Evolutionary conservation across 2,113 vertebrate genomes (phyloP).

Genomic region (Sclerurus mexicanus): DNA sequence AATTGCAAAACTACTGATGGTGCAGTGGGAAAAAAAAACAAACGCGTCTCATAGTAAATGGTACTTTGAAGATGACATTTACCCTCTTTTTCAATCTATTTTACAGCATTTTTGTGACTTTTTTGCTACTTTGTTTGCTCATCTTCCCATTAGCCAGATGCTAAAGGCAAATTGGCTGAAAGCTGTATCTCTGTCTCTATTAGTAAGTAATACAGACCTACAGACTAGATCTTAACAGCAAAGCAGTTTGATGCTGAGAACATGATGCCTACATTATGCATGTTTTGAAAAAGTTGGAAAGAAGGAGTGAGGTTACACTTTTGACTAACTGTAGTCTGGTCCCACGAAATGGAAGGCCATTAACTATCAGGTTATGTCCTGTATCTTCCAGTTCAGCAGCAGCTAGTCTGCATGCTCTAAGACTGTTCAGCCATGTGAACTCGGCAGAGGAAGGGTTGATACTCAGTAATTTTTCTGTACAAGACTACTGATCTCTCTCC

Average conservation of each 20-base stretch:
- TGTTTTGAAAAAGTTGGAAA: not conserved
- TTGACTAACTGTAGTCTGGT: not conserved
- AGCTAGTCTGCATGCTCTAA: not conserved
- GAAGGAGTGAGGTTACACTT: not conserved
- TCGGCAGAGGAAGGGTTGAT: not conserved
- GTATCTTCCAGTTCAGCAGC: not conserved
- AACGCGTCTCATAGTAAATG: not conserved
- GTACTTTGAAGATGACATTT: not conserved
- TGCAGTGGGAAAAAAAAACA: not conserved
- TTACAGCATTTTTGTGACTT: conserved; percentile 23
- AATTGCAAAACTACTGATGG: not conserved
- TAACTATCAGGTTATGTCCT: not conserved
- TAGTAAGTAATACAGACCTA: not conserved
- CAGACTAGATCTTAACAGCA: not conserved
- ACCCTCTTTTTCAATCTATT: conserved; percentile 18
- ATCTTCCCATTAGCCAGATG: conserved; percentile 32
- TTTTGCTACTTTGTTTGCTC: not conserved
- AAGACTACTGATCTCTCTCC: not conserved
- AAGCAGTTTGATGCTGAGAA: not conserved
- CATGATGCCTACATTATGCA: not conserved
- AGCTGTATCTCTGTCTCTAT: not conserved
- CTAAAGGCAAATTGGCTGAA: conserved; percentile 2
- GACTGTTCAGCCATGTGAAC: not conserved
- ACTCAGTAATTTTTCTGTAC: not conserved
- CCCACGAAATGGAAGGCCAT: not conserved